phyloP scores from a whole-genome alignment of 1,140 invertebrate genomes.

The Drosophila insularis region DNA sequence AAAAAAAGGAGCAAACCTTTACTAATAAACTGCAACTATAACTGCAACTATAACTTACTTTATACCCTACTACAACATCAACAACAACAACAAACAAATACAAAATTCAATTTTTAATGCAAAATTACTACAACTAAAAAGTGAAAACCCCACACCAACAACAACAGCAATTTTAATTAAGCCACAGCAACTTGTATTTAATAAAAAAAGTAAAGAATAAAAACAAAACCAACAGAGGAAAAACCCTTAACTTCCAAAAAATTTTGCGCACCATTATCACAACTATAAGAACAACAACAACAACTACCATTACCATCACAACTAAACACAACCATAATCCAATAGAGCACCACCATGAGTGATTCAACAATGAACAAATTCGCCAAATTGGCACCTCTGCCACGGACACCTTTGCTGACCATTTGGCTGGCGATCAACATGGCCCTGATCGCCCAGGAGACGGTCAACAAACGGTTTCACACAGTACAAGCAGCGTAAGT shows the following conservation, averaged over 20 bases:
- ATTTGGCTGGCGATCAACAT: slow-evolving; percentile 81
- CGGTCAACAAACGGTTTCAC: slow-evolving; percentile 65
- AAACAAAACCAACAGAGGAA: slow-evolving; percentile 23
- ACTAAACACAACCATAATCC: slow-evolving; percentile 14
- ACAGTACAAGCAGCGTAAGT: slow-evolving; percentile 82
- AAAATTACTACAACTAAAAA: slow-evolving; percentile 36
- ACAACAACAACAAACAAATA: slow-evolving; percentile 31
- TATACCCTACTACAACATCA: slow-evolving; percentile 52
- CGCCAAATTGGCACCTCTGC: slow-evolving; percentile 63
- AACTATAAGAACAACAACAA: not conserved
- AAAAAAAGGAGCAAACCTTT: slow-evolving; percentile 41
- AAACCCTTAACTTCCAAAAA: slow-evolving; percentile 36
- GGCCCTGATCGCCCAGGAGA: slow-evolving; percentile 77
- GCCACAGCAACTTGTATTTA: slow-evolving; percentile 47
- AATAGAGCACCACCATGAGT: slow-evolving; percentile 69
- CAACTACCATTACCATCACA: not conserved
- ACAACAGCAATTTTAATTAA: slow-evolving; percentile 57
- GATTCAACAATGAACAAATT: slow-evolving; percentile 77
- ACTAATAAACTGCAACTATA: slow-evolving; percentile 45
- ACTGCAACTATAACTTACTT: slow-evolving; percentile 68
- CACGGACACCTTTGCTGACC: slow-evolving; percentile 73
- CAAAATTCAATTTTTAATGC: slow-evolving; percentile 54
- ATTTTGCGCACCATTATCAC: slow-evolving; percentile 3
- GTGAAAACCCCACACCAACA: slow-evolving; percentile 33
- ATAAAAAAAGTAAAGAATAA: slow-evolving; percentile 15